phyloP scores from a whole-genome alignment of 2,888 invertebrate species.

The Cheilosia variabilis region DNA sequence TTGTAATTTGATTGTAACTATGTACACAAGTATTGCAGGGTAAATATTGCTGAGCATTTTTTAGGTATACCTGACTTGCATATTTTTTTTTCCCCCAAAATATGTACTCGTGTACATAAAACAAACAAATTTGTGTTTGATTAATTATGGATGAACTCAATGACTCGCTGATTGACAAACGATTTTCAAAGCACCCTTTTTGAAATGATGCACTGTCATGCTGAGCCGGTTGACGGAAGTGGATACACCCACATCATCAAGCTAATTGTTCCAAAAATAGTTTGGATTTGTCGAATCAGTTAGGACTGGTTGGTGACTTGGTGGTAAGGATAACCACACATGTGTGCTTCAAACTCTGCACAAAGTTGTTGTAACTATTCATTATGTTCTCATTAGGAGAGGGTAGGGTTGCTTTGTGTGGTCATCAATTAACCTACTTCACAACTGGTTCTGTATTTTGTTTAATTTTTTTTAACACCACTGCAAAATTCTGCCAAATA shows the following conservation, averaged over 20 bases:
- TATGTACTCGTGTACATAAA: background rate
- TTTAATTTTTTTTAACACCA: background rate
- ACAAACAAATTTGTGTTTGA: conserved; percentile 24
- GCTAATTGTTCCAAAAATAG: conserved; percentile 39
- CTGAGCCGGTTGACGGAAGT: background rate
- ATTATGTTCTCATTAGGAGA: too few relatives aligned
- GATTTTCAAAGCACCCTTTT: conserved; percentile 21
- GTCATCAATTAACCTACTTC: too few relatives aligned
- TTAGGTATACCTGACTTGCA: background rate
- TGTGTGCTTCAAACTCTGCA: too few relatives aligned
- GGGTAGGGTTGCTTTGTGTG: too few relatives aligned
- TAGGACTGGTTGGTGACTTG: conserved; percentile 1
- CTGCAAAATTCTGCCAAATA: too few relatives aligned
- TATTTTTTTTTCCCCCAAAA: background rate
- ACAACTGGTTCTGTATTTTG: too few relatives aligned
- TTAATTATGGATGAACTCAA: conserved; percentile 44
- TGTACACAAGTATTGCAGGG: background rate
- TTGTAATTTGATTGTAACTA: background rate
- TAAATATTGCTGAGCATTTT: background rate
- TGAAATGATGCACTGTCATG: conserved; percentile 40
- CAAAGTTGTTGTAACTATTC: too few relatives aligned
- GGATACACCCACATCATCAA: conserved; percentile 43
- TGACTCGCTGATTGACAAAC: conserved; percentile 5
- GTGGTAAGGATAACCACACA: too few relatives aligned
- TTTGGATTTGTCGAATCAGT: conserved; percentile 48